phyloP scores from a whole-genome alignment of 2,113 vertebrate genomes.

The Marmota monax region DNA sequence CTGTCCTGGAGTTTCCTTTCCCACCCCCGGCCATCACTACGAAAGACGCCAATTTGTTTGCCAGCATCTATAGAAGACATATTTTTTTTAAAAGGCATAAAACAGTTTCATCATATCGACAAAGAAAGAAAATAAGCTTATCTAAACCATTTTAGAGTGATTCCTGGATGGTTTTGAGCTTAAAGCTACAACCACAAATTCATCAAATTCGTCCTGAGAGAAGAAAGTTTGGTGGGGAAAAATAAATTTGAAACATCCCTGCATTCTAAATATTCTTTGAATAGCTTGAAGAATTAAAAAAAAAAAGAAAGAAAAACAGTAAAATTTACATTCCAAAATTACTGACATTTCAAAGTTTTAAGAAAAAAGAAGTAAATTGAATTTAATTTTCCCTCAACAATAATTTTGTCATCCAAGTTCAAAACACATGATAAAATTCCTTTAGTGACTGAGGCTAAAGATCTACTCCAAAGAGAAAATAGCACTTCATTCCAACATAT shows the following conservation, averaged over 20 bases:
- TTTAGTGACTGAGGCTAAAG: neutral
- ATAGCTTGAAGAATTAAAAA: neutral
- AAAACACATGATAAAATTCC: constrained; percentile 19
- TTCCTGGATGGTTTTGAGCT: neutral
- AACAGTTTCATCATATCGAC: neutral
- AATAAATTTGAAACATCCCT: neutral
- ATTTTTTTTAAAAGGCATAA: neutral
- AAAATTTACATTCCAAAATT: constrained; percentile 18
- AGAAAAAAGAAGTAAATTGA: neutral
- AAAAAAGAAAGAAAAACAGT: neutral
- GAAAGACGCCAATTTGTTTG: constrained; percentile 23
- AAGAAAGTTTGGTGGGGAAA: neutral
- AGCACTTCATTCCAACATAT: neutral
- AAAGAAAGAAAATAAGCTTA: neutral
- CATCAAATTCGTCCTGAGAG: neutral
- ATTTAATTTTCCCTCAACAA: constrained; percentile 18
- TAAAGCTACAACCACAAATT: neutral
- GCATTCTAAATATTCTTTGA: constrained; percentile 3
- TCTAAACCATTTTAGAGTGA: neutral
- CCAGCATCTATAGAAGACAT: neutral
- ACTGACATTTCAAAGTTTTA: constrained; percentile 23
- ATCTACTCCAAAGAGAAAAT: constrained; percentile 14
- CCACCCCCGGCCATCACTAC: neutral
- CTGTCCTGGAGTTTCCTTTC: neutral
- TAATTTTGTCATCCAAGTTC: constrained; percentile 46